These are phyloP conservation scores for Drosophila robusta DNA, from an alignment of 2,888 invertebrate species.

Conservation along the genomic window DNA sequence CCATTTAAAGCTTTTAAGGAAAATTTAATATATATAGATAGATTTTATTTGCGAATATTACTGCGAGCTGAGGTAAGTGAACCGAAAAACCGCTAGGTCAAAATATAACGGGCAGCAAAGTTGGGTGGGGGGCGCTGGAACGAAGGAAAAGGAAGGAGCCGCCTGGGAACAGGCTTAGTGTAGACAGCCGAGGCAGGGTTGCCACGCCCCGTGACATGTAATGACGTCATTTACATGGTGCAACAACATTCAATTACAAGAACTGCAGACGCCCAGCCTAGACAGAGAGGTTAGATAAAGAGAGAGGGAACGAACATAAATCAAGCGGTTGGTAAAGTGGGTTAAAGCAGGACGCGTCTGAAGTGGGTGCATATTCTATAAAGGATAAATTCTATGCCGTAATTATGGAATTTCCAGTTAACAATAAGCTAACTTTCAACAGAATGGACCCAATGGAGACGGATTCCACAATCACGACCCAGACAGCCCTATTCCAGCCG, in stretches of 20 bases:
- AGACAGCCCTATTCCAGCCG: neutral
- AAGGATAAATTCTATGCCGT: too few relatives aligned
- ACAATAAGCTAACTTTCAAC: neutral
- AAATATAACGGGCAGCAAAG: neutral
- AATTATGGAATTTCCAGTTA: too few relatives aligned
- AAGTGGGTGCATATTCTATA: too few relatives aligned
- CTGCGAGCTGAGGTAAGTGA: conserved; percentile 4
- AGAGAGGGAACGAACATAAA: conserved; percentile 22
- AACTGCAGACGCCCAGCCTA: neutral
- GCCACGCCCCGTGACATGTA: conserved; percentile 38
- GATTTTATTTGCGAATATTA: too few relatives aligned
- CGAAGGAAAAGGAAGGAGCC: neutral
- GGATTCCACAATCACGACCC: too few relatives aligned
- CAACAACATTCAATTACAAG: conserved; percentile 53
- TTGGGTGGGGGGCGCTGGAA: too few relatives aligned
- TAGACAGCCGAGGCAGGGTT: conserved; percentile 1
- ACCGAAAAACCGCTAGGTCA: neutral
- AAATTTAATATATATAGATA: neutral
- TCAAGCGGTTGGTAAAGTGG: conserved; percentile 8
- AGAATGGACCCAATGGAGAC: neutral
- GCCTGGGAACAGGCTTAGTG: neutral
- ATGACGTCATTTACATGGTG: conserved; percentile 48
- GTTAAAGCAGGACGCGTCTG: too few relatives aligned
- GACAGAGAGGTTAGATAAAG: neutral
- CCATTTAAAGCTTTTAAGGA: neutral